A percentile compares a stretch with the other conserved stretches of the same genome.
Evolutionary conservation across 2,113 vertebrate genomes (phyloP).

Genomic region (Saccopteryx leptura): DNA sequence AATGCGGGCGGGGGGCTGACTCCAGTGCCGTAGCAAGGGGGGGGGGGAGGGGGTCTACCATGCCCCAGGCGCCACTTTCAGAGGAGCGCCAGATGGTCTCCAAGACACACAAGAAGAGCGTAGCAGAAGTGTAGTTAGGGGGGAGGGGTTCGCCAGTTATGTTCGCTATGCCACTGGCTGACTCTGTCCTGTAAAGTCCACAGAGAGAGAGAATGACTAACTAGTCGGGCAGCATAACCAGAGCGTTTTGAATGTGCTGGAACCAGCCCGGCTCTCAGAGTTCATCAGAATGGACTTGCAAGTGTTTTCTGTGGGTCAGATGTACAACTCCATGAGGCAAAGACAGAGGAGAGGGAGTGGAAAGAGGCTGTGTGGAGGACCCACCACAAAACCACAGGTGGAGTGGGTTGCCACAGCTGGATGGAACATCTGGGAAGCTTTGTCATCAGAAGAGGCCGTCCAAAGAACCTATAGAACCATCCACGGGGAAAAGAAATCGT

Average conservation of each 20-base stretch:
- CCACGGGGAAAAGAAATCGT: neutral
- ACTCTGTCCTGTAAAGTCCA: neutral
- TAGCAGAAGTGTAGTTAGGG: no score
- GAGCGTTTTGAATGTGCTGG: neutral
- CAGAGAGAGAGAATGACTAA: neutral
- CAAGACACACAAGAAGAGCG: no score
- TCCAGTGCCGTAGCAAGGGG: no score
- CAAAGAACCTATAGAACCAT: neutral
- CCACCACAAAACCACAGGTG: neutral
- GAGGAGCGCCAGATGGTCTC: no score
- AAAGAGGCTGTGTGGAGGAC: accelerated
- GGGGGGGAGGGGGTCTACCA: no score
- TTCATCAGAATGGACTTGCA: neutral
- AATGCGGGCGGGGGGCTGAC: no score
- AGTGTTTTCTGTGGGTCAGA: neutral
- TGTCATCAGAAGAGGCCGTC: neutral
- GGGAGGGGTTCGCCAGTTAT: no score
- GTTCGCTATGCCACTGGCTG: no score
- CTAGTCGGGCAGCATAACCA: neutral
- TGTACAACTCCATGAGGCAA: no score
- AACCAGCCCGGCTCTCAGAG: neutral
- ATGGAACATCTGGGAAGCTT: neutral
- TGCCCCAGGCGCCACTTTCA: no score
- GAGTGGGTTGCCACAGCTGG: neutral
- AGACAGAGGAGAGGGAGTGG: no score